These are phyloP conservation scores for Sakesphorus luctuosus DNA, from an alignment of 2,113 vertebrate species.

Conservation along the genomic window DNA sequence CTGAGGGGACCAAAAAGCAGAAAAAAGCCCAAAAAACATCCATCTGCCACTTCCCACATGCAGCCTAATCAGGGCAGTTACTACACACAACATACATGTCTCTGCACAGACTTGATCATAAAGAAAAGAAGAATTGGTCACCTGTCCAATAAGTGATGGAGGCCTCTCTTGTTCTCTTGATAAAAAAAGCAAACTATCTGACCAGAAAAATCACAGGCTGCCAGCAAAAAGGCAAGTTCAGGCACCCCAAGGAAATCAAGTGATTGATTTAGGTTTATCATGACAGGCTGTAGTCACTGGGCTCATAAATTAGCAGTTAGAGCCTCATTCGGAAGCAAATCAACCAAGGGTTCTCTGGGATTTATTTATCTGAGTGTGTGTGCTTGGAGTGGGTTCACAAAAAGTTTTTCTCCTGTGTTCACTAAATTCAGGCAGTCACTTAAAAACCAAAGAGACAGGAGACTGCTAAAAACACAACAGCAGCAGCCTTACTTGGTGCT, in stretches of 20 bases:
- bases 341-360: not conserved
- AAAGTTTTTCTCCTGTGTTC: not conserved
- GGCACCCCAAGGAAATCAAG: not conserved
- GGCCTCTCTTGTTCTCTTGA: not conserved
- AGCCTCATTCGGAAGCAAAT: not conserved
- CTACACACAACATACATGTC: not conserved
- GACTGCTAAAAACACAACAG: not conserved
- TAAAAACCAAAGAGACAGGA: not conserved
- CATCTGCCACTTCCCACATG: not conserved
- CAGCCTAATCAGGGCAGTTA: not conserved
- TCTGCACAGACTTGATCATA: not conserved
- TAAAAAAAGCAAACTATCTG: not conserved
- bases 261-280: not conserved
- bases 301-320: not conserved
- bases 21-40: too few relatives aligned
- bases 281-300: not conserved
- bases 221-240: not conserved
- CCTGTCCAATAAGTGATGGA: not conserved
- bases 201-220: not conserved
- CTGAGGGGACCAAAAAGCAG: not conserved
- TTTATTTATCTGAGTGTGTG: not conserved
- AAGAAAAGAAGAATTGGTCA: not conserved
- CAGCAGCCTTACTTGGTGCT: not conserved
- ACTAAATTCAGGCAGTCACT: not conserved
- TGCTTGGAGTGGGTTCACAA: not conserved